These are phyloP conservation scores for Macrotis lagotis DNA, from an alignment of 2,113 vertebrate species.

Conservation along the genomic window DNA sequence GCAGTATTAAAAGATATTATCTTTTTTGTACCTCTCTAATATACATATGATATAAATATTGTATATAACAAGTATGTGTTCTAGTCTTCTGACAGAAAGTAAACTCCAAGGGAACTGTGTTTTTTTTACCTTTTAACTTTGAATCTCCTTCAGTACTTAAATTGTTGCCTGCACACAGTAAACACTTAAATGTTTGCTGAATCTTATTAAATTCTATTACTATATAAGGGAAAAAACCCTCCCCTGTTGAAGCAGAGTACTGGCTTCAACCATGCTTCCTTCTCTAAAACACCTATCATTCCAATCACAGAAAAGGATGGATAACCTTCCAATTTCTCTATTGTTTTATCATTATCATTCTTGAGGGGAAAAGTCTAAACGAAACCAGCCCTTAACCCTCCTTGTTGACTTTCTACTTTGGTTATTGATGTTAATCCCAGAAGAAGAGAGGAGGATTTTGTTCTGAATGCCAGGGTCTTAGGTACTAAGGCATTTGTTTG, in stretches of 20 bases:
- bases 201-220: not conserved
- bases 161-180: not conserved
- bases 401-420: constrained; percentile 51
- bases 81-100: not conserved
- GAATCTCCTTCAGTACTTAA: not conserved
- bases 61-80: not conserved
- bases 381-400: constrained; percentile 23
- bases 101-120: not conserved
- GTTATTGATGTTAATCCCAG: constrained; percentile 12
- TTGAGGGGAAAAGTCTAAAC: constrained; percentile 27
- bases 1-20: not conserved
- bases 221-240: not conserved
- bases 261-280: not conserved
- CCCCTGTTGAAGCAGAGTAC: not conserved
- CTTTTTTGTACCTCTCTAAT: not conserved
- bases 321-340: not conserved
- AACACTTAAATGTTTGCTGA: not conserved
- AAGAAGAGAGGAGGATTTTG: constrained; percentile 25
- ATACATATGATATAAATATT: not conserved
- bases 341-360: constrained; percentile 25
- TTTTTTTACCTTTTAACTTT: not conserved
- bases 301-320: not conserved
- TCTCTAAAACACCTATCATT: not conserved
- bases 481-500: not conserved
- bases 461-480: not conserved